A percentile compares a stretch with the other conserved stretches of the same genome.
phyloP scores from a whole-genome alignment of 1,140 invertebrate species.

The Megathymus violae region DNA sequence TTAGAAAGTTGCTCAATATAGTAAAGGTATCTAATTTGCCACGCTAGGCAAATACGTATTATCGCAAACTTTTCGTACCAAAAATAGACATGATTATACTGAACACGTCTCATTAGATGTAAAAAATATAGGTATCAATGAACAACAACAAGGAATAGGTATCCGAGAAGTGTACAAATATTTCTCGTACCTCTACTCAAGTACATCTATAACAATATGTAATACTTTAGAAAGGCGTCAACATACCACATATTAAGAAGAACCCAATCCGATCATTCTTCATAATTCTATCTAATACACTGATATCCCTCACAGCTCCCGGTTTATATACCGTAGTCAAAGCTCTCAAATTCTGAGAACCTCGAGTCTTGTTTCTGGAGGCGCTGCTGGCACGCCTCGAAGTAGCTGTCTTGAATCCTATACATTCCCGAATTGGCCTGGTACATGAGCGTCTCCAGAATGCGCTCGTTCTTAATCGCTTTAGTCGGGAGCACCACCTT shows the following conservation, averaged over 20 bases:
- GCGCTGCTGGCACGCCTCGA: conserved; percentile 94
- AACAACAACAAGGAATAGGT: conserved; percentile 82
- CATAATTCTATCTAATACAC: conserved; percentile 79
- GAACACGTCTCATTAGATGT: conserved; percentile 81
- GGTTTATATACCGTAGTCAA: conserved; percentile 88
- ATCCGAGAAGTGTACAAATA: conserved; percentile 80
- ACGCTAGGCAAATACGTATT: conserved; percentile 52
- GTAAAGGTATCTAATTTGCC: conserved; percentile 45
- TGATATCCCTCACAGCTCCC: conserved; percentile 78
- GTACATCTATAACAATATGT: conserved; percentile 79
- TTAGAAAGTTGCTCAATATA: conserved; percentile 38
- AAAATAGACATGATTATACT: conserved; percentile 81
- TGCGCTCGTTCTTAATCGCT: conserved; percentile 96
- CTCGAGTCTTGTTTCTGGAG: conserved; percentile 94
- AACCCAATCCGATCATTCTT: conserved; percentile 66
- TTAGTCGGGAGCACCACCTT: conserved; percentile 96
- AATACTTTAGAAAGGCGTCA: conserved; percentile 81
- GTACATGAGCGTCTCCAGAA: conserved; percentile 96
- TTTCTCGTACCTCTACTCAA: conserved; percentile 77
- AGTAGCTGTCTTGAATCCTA: conserved; percentile 93
- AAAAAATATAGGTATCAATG: conserved; percentile 83
- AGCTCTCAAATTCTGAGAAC: conserved; percentile 91
- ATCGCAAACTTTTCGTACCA: conserved; percentile 75
- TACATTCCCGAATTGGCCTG: conserved; percentile 97
- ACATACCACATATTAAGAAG: conserved; percentile 77